A percentile compares a stretch with the other conserved stretches of the same genome.
Evolutionary conservation across 1,140 invertebrate genomes (phyloP).

Genomic region (Lepidurus apus): DNA sequence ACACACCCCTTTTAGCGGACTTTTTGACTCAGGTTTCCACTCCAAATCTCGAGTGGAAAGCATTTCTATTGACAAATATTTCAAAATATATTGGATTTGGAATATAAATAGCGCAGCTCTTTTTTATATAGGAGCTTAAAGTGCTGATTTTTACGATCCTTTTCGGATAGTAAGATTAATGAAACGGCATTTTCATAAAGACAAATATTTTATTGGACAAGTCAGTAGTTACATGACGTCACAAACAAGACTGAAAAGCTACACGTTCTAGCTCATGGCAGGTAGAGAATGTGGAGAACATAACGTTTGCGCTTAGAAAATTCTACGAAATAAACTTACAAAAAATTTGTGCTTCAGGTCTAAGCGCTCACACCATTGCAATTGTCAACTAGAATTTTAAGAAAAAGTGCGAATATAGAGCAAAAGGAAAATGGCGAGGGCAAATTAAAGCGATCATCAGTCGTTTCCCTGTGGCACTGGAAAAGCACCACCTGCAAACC

Average conservation of each 20-base stretch:
- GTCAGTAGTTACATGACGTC: constrained; percentile 21
- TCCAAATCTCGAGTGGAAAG: no score
- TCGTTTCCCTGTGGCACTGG: constrained; percentile 13
- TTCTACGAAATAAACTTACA: constrained; percentile 21
- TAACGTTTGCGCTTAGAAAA: constrained; percentile 22
- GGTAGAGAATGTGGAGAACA: constrained; percentile 19
- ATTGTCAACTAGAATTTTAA: constrained; percentile 22
- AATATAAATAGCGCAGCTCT: no score
- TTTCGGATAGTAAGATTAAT: no score
- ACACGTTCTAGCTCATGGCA: constrained; percentile 21
- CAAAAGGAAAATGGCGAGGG: constrained; percentile 21
- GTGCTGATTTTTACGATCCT: no score
- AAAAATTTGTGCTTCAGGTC: constrained; percentile 22
- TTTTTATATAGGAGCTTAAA: no score
- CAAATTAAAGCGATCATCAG: constrained; percentile 19
- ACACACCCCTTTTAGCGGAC: no score
- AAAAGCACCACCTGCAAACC: constrained; percentile 21
- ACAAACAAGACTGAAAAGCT: constrained; percentile 22
- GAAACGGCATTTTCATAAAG: not conserved
- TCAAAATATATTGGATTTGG: no score
- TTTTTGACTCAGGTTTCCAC: no score
- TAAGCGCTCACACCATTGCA: constrained; percentile 14
- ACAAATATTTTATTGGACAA: constrained; percentile 22
- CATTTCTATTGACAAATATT: no score
- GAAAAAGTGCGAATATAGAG: constrained; percentile 22